Percentiles rank a stretch among this genome's conserved stretches.
These are phyloP conservation scores for Syngnathus scovelli DNA, from an alignment of 2,113 vertebrate species.

Conservation along the genomic window DNA sequence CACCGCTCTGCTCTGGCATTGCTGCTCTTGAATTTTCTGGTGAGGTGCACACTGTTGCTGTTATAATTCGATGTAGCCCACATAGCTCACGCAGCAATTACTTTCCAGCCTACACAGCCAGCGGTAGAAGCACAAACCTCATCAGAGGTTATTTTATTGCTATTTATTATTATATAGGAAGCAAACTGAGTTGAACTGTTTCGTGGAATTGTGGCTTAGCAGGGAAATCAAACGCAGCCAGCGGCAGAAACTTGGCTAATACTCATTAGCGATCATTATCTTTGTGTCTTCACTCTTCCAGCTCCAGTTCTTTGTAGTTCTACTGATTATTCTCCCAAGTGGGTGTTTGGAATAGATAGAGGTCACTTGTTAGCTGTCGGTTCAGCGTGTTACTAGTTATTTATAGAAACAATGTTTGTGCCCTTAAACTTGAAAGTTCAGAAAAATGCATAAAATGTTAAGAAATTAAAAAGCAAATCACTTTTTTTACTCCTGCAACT, in stretches of 20 bases:
- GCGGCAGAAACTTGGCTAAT: slow-evolving; percentile 42
- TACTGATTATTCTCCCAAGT: slow-evolving; percentile 22
- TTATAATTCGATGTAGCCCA: background rate
- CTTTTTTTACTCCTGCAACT: background rate
- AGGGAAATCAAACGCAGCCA: slow-evolving; percentile 52
- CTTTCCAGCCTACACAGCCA: background rate
- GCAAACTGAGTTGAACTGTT: background rate
- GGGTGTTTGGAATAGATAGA: slow-evolving; percentile 36
- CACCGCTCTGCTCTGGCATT: background rate
- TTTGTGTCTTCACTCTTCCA: slow-evolving; percentile 44
- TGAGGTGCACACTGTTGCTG: background rate
- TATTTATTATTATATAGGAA: background rate
- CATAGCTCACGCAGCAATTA: background rate
- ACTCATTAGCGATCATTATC: slow-evolving; percentile 54
- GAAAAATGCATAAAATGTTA: too few relatives aligned
- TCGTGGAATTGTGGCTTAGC: background rate
- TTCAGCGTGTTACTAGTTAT: slow-evolving; percentile 14
- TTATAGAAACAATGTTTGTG: background rate
- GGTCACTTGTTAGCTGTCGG: slow-evolving; percentile 38
- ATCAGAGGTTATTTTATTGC: background rate
- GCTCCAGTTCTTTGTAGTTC: slow-evolving; percentile 42
- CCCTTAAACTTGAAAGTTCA: background rate
- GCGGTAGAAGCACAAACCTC: background rate
- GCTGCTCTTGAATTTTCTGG: background rate
- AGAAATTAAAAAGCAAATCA: background rate